A percentile compares a stretch with the other conserved stretches of the same genome.
Evolutionary conservation across 2,888 invertebrate genomes (phyloP).

Genomic region (Philopedon plagiatum): DNA sequence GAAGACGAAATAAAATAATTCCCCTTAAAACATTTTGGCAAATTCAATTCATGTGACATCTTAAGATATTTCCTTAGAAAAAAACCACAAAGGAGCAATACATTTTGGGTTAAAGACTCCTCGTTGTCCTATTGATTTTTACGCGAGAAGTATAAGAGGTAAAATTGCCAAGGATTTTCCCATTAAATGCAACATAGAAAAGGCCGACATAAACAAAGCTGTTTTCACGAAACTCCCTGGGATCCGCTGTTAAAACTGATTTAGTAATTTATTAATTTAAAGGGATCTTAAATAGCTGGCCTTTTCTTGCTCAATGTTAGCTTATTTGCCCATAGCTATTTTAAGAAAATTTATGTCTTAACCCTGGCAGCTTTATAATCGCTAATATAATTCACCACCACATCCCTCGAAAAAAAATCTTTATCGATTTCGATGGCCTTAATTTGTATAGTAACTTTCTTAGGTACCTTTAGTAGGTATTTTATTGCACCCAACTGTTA

Average conservation of each 20-base stretch:
- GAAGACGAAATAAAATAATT: background rate
- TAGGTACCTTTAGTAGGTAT: no score
- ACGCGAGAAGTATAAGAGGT: constrained; percentile 5
- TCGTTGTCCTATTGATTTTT: constrained; percentile 2
- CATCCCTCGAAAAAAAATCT: no score
- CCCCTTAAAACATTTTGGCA: background rate
- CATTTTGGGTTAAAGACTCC: background rate
- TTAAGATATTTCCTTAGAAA: background rate
- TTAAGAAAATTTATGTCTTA: background rate
- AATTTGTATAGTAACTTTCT: no score
- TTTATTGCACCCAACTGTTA: no score
- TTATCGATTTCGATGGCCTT: no score
- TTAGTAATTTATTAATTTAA: constrained; percentile 8
- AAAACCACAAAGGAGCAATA: constrained; percentile 1
- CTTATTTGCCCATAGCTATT: background rate
- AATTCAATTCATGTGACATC: background rate
- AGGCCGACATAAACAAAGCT: constrained; percentile 21
- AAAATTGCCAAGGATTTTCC: constrained; percentile 14
- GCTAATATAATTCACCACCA: no score
- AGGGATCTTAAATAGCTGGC: background rate
- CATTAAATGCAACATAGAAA: constrained; percentile 19
- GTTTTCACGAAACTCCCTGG: background rate
- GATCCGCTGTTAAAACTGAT: background rate
- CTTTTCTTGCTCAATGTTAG: background rate
- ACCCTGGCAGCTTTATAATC: background rate